A percentile compares a stretch with the other conserved stretches of the same genome.
Evolutionary conservation across 2,888 invertebrate genomes (phyloP).

Genomic region (Amblyjoppa fuscipennis): DNA sequence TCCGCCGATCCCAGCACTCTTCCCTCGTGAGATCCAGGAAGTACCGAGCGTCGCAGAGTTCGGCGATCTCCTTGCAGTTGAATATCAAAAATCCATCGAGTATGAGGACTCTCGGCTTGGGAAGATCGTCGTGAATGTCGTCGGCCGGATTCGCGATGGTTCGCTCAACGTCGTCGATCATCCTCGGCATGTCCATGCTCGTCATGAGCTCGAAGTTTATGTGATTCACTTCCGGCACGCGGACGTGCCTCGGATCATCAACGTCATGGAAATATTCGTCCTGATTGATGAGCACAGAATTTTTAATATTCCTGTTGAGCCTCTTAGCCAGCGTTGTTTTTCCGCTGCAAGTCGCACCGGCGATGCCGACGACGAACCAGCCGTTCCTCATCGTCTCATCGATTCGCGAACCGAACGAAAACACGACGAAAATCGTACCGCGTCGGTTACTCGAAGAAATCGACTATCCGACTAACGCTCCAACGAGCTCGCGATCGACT

Average conservation of each 20-base stretch:
- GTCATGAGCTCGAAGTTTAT: constrained; percentile 92
- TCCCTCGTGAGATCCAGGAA: constrained; percentile 90
- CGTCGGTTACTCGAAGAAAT: too few relatives aligned
- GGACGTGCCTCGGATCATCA: constrained; percentile 89
- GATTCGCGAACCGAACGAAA: background rate
- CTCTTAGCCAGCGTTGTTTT: constrained; percentile 91
- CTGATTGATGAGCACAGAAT: constrained; percentile 88
- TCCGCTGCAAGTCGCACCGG: constrained; percentile 94
- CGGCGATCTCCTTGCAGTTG: constrained; percentile 89
- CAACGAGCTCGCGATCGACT: background rate
- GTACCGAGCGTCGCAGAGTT: constrained; percentile 91
- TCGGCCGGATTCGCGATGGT: constrained; percentile 81
- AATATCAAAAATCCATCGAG: constrained; percentile 93
- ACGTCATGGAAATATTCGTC: constrained; percentile 91
- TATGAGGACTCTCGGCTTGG: constrained; percentile 87
- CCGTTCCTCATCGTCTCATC: constrained; percentile 34
- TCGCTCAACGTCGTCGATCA: constrained; percentile 88
- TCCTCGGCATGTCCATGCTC: constrained; percentile 90
- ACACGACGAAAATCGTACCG: too few relatives aligned
- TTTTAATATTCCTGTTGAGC: constrained; percentile 85
- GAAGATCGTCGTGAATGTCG: constrained; percentile 77
- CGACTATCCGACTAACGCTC: too few relatives aligned
- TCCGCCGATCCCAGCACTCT: constrained; percentile 89
- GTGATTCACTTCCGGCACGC: constrained; percentile 89
- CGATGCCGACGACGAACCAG: constrained; percentile 90